Percentiles rank a stretch among this genome's conserved stretches.
phyloP scores from a whole-genome alignment of 2,888 invertebrate species.

The Agrochola lota region DNA sequence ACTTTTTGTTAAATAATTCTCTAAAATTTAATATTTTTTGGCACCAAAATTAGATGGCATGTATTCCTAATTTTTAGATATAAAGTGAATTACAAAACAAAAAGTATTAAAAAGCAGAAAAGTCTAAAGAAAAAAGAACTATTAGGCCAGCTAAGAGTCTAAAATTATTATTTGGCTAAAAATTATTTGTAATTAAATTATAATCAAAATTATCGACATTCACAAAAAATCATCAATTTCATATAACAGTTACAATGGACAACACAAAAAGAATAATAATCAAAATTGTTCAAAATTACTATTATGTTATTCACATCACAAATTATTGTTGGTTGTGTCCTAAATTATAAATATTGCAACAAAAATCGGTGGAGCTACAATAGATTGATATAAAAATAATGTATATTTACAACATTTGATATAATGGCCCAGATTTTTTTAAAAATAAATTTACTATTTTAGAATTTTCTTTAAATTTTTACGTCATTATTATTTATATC shows the following conservation, averaged over 20 bases:
- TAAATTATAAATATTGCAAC: constrained; percentile 9
- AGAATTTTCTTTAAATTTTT: background rate
- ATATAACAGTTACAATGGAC: constrained; percentile 27
- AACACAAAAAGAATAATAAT: constrained; percentile 12
- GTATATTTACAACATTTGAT: constrained; percentile 13
- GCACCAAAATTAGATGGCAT: constrained; percentile 15
- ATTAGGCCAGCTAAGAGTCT: constrained; percentile 62
- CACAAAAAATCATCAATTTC: constrained; percentile 36
- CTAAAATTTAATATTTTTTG: constrained; percentile 5
- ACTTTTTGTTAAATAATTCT: constrained; percentile 23
- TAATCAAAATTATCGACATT: constrained; percentile 20
- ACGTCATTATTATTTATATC: constrained; percentile 27
- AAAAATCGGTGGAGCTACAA: constrained; percentile 19
- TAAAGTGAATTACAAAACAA: constrained; percentile 16
- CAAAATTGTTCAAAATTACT: constrained; percentile 7
- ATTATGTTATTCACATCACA: constrained; percentile 31
- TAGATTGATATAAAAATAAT: constrained; percentile 11
- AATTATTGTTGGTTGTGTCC: constrained; percentile 25
- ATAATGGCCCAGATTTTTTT: background rate
- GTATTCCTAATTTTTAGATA: background rate
- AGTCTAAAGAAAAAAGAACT: constrained; percentile 38
- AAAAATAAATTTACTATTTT: background rate
- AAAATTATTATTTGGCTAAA: constrained; percentile 30
- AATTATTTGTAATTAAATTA: constrained; percentile 13
- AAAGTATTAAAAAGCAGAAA: constrained; percentile 28